Conservation (phyloP, 1,140 invertebrate species). For the Tetragnatha versicolor region DNA sequence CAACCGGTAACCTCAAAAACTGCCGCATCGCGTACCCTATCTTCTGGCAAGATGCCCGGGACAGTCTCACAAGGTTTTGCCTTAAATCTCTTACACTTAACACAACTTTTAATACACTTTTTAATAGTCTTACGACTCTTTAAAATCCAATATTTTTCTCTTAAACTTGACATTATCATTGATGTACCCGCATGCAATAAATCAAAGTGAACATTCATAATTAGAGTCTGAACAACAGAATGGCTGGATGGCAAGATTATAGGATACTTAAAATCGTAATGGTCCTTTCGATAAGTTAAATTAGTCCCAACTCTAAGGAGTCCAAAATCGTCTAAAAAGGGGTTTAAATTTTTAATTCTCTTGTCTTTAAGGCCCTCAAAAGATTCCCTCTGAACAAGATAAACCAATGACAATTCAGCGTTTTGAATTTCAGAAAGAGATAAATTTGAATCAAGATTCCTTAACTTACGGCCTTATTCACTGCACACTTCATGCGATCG, state of each 20-base stretch:
- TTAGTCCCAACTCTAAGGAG: constrained; percentile 3
- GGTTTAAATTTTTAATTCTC: constrained; percentile 1
- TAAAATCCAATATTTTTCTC: constrained; percentile 20
- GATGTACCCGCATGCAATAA: neutral
- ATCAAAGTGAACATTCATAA: neutral
- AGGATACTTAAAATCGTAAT: neutral
- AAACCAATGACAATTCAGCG: too few species aligned
- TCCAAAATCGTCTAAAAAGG: neutral
- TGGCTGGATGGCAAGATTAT: neutral
- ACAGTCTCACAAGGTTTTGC: neutral
- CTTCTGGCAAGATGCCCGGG: neutral
- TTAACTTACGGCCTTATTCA: too few species aligned
- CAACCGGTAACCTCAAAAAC: constrained; percentile 12
- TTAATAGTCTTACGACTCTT: neutral
- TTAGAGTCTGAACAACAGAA: neutral
- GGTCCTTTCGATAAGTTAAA: neutral
- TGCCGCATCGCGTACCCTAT: neutral
- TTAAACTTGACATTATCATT: neutral
- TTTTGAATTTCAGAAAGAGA: too few species aligned
- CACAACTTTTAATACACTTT: neutral
- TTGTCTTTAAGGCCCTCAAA: too few species aligned
- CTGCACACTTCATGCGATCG: too few species aligned
- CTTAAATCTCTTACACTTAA: constrained; percentile 14
- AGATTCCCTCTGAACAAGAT: too few species aligned
- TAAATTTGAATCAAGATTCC: too few species aligned